Conservation (phyloP, 2,797 vertebrate genomes). For the Naso thynnoides region DNA sequence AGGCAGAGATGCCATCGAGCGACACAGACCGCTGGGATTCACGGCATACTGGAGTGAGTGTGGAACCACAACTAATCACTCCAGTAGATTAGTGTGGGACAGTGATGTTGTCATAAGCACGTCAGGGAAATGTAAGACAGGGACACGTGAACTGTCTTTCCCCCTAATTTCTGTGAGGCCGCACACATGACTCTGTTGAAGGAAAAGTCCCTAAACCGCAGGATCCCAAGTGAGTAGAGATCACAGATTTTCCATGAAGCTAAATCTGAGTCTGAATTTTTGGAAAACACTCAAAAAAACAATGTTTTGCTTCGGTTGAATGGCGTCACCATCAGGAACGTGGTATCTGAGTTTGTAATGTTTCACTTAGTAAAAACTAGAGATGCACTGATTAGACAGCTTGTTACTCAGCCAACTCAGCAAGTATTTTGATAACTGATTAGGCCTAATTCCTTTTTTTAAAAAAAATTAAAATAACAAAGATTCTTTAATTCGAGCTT, state of each 20-base stretch:
- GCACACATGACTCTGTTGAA: constrained; percentile 3
- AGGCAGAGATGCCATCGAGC: constrained; percentile 44
- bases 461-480: background rate
- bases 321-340: background rate
- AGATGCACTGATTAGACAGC: background rate
- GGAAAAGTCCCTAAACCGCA: background rate
- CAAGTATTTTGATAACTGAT: background rate
- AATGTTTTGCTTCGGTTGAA: background rate
- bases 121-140: constrained; percentile 47
- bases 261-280: background rate
- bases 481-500: background rate
- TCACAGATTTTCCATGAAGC: background rate
- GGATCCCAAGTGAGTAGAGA: constrained; percentile 15
- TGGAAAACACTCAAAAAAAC: background rate
- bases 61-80: constrained; percentile 40
- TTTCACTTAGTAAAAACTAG: background rate
- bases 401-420: too few species aligned
- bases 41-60: constrained; percentile 29
- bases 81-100: constrained; percentile 35
- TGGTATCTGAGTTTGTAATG: background rate
- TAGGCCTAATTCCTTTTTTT: background rate
- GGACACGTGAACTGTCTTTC: constrained; percentile 23
- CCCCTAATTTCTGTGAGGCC: background rate
- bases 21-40: constrained; percentile 52
- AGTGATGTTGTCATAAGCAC: constrained; percentile 41